Evolutionary conservation across 37 sponge, comb jelly and placozoan genomes (phyloP).

Genomic region (Oscarella lobularis): DNA sequence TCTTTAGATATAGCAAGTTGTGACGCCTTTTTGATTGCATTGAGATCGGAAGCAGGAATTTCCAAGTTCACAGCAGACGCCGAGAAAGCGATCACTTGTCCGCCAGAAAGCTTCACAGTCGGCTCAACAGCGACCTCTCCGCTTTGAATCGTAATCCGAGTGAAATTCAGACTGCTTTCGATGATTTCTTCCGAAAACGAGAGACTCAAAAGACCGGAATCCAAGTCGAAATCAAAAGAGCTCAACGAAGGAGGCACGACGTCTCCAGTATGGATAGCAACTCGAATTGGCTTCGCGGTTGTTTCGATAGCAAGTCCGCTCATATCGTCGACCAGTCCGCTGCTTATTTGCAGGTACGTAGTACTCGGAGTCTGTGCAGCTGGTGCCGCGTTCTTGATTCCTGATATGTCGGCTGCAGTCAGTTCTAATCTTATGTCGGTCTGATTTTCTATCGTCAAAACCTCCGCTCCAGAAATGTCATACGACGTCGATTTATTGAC

Average conservation of each 20-base stretch:
- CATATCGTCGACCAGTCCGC: neutral
- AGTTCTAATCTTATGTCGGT: neutral
- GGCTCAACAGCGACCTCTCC: neutral
- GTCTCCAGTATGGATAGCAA: conserved; percentile 49
- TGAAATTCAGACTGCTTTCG: conserved; percentile 19
- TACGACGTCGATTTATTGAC: neutral
- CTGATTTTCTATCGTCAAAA: neutral
- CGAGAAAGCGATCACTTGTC: neutral
- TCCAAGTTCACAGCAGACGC: conserved; percentile 13
- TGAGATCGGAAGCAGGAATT: conserved; percentile 43
- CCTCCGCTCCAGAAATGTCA: neutral
- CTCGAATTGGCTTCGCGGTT: conserved; percentile 2
- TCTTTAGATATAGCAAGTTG: conserved; percentile 25
- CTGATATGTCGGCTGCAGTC: neutral
- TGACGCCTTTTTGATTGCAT: conserved; percentile 43
- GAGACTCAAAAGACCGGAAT: conserved; percentile 30
- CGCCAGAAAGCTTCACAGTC: neutral
- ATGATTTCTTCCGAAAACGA: conserved; percentile 61
- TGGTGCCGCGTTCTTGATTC: neutral
- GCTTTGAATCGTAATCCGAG: conserved; percentile 45
- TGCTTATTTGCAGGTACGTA: neutral
- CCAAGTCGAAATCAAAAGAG: conserved; percentile 42
- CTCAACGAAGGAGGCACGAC: conserved; percentile 52
- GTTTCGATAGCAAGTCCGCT: neutral
- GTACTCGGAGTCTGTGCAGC: neutral